Evolutionary conservation across 2,888 invertebrate species (phyloP).

Genomic region (Pheosia gnoma): DNA sequence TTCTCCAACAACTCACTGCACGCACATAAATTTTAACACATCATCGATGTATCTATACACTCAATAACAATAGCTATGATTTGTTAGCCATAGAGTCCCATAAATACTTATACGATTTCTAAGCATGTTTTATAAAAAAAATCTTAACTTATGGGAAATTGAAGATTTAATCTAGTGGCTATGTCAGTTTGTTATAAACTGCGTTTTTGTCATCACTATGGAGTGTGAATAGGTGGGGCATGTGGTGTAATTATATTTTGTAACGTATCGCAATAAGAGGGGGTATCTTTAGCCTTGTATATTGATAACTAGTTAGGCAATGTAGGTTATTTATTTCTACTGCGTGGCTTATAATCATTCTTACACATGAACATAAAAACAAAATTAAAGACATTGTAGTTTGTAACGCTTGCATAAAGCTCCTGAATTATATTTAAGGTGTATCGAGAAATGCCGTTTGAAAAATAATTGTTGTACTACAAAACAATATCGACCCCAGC

Average conservation of each 20-base stretch:
- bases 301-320: too few species aligned
- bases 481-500: too few species aligned
- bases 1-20: constrained; percentile 20
- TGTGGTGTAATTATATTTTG: constrained; percentile 2
- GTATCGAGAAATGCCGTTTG: too few species aligned
- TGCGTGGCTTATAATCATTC: too few species aligned
- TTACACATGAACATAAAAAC: too few species aligned
- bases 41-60: constrained; percentile 53
- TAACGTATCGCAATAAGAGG: background rate
- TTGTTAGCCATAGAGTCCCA: constrained; percentile 64
- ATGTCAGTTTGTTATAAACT: constrained; percentile 30
- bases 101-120: constrained; percentile 64
- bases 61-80: constrained; percentile 66
- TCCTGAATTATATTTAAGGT: too few species aligned
- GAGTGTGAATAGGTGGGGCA: constrained; percentile 5
- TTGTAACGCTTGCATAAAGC: too few species aligned
- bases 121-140: constrained; percentile 51
- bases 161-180: constrained; percentile 51
- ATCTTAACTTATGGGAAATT: constrained; percentile 54
- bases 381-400: too few species aligned
- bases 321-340: too few species aligned
- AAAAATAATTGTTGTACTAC: too few species aligned
- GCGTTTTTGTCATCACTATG: constrained; percentile 44
- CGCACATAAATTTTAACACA: constrained; percentile 69
- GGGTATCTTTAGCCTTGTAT: too few species aligned